These are phyloP conservation scores for Lonchura striata DNA, from an alignment of 2,113 vertebrate species.

Conservation along the genomic window DNA sequence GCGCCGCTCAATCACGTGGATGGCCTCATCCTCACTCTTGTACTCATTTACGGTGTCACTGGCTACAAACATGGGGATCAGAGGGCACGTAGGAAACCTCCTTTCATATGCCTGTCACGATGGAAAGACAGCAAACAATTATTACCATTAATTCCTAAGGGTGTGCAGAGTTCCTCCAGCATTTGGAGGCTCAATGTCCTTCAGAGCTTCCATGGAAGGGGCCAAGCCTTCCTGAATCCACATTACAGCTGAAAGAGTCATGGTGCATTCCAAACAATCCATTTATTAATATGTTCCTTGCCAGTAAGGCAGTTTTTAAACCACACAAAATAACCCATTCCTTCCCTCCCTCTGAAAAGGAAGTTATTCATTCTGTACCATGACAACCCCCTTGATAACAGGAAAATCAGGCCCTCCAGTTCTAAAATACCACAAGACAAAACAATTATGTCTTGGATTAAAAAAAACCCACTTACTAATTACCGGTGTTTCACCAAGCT, in stretches of 20 bases:
- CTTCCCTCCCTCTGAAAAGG: neutral
- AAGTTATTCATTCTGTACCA: neutral
- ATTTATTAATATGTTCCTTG: neutral
- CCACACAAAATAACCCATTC: neutral
- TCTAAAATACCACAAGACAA: constrained; percentile 13
- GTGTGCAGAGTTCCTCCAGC: neutral
- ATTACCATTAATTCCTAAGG: neutral
- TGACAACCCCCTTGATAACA: neutral
- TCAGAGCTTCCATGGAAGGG: neutral
- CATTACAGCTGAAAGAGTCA: neutral
- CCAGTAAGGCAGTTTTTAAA: neutral
- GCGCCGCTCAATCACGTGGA: constrained; percentile 82
- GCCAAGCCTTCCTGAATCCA: neutral
- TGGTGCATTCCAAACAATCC: neutral
- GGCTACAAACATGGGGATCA: constrained; percentile 95
- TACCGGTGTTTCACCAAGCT: constrained; percentile 8
- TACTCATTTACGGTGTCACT: constrained; percentile 86
- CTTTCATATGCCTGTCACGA: constrained; percentile 85
- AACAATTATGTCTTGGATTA: neutral
- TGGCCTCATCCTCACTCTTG: constrained; percentile 82
- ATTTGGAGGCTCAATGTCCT: neutral
- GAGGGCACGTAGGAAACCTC: constrained; percentile 89
- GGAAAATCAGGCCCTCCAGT: neutral
- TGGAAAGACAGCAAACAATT: neutral
- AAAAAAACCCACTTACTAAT: neutral